A percentile compares a stretch with the other conserved stretches of the same genome.
phyloP scores from a whole-genome alignment of 2,113 vertebrate species.

The Sander lucioperca region DNA sequence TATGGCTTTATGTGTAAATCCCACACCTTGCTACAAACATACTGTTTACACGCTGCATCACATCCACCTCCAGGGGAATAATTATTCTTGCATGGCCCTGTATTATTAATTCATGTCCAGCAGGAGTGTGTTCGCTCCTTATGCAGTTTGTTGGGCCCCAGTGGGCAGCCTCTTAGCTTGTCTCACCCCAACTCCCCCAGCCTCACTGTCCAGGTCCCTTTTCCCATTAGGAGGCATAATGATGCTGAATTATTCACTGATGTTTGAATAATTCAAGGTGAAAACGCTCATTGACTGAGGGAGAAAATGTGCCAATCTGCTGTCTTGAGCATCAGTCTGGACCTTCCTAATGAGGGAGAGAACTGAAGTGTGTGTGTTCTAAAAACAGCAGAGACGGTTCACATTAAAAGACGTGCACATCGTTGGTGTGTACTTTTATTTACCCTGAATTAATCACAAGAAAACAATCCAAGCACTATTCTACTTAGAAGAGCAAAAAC shows the following conservation, averaged over 20 bases:
- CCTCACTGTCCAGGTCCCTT: constrained; percentile 34
- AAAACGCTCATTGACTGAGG: constrained; percentile 31
- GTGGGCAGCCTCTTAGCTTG: constrained; percentile 23
- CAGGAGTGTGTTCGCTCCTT: constrained; percentile 32
- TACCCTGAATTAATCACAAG: not conserved
- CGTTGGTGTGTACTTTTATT: constrained; percentile 23
- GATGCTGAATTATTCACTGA: constrained; percentile 76
- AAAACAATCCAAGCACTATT: not conserved
- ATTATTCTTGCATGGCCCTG: constrained; percentile 31
- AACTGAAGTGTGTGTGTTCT: not conserved
- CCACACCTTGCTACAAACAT: constrained; percentile 30
- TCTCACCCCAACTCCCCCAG: constrained; percentile 22
- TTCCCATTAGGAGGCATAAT: constrained; percentile 62
- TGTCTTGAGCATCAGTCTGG: constrained; percentile 17
- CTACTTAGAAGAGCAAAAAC: not conserved
- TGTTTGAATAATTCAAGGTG: constrained; percentile 75
- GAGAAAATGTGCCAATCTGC: constrained; percentile 28
- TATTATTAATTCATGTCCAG: constrained; percentile 70
- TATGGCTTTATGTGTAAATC: constrained; percentile 31
- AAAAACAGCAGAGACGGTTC: not conserved
- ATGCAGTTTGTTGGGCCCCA: constrained; percentile 23
- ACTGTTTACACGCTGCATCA: constrained; percentile 50
- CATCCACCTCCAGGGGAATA: constrained; percentile 32
- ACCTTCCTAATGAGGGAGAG: constrained; percentile 34
- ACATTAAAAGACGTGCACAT: not conserved